These are phyloP conservation scores for Disparrhopalites patrizii DNA, from an alignment of 2,888 invertebrate genomes.

Conservation along the genomic window DNA sequence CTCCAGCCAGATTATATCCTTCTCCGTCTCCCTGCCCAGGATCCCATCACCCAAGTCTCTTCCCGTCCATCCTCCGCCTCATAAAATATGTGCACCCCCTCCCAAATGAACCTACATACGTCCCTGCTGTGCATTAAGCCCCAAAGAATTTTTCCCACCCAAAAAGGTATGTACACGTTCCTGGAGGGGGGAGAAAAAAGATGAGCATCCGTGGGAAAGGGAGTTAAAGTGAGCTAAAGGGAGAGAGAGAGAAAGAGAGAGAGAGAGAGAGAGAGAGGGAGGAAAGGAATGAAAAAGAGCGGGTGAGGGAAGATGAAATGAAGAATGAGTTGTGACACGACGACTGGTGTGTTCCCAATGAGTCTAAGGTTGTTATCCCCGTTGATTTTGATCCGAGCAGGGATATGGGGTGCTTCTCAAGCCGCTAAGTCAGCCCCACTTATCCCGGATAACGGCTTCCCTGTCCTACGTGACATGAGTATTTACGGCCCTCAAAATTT, in stretches of 20 bases:
- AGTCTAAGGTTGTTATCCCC: conserved; percentile 30
- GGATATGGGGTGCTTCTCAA: conserved; percentile 25
- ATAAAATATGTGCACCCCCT: too few relatives aligned
- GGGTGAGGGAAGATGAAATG: conserved; percentile 25
- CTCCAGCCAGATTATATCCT: too few relatives aligned
- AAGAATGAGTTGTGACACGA: conserved; percentile 34
- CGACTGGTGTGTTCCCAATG: conserved; percentile 30
- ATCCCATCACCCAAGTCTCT: too few relatives aligned
- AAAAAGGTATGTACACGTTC: not conserved
- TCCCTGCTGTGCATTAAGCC: too few relatives aligned
- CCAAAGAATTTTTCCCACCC: too few relatives aligned
- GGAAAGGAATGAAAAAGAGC: not conserved
- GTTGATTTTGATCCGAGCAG: conserved; percentile 34
- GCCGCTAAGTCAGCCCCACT: conserved; percentile 38
- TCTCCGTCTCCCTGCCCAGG: too few relatives aligned
- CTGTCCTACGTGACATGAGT: conserved; percentile 42
- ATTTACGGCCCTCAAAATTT: conserved; percentile 46
- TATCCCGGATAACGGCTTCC: conserved; percentile 46
- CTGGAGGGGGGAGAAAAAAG: not conserved
- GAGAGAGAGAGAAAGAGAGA: not conserved
- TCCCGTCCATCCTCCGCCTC: too few relatives aligned
- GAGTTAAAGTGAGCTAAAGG: not conserved
- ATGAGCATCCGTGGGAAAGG: not conserved
- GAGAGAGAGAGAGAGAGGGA: not conserved
- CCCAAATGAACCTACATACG: too few relatives aligned